Percentiles rank a stretch among this genome's conserved stretches.
Conservation (phyloP, 2,888 invertebrate genomes). For the Drosophila borealis region DNA sequence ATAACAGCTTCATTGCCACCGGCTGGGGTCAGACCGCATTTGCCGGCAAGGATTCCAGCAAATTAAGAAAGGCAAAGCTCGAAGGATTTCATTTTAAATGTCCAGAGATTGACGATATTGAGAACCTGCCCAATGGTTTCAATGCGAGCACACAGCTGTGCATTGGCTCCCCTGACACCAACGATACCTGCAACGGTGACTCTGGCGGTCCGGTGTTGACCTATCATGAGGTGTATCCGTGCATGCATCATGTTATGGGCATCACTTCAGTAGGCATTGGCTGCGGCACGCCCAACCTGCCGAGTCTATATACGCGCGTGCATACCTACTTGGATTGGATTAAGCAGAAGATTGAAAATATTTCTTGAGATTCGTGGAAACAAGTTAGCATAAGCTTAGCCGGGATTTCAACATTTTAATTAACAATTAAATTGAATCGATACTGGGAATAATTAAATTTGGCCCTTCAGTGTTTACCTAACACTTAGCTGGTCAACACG, state of each 20-base stretch:
- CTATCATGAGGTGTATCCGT: constrained; percentile 65
- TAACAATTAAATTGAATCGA: background rate
- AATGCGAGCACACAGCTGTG: constrained; percentile 70
- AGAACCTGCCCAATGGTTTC: constrained; percentile 63
- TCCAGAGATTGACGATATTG: constrained; percentile 15
- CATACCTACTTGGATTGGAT: constrained; percentile 74
- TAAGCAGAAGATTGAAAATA: constrained; percentile 46
- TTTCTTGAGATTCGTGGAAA: constrained; percentile 5
- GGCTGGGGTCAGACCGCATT: constrained; percentile 86
- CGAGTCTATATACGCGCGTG: constrained; percentile 76
- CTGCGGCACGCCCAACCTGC: constrained; percentile 71
- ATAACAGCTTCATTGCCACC: constrained; percentile 82
- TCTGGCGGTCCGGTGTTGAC: constrained; percentile 78
- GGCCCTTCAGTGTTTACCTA: constrained; percentile 1
- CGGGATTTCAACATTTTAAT: background rate
- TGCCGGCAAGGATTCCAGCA: constrained; percentile 73
- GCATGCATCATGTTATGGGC: constrained; percentile 76
- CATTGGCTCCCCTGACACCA: constrained; percentile 65
- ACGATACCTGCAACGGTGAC: constrained; percentile 79
- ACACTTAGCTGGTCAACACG: constrained; percentile 15
- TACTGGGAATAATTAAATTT: constrained; percentile 1
- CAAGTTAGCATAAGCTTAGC: background rate
- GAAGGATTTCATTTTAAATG: constrained; percentile 77
- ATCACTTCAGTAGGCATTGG: constrained; percentile 70
- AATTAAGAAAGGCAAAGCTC: constrained; percentile 86